phyloP scores from a whole-genome alignment of 2,113 vertebrate genomes.

The Archocentrus centrarchus region DNA sequence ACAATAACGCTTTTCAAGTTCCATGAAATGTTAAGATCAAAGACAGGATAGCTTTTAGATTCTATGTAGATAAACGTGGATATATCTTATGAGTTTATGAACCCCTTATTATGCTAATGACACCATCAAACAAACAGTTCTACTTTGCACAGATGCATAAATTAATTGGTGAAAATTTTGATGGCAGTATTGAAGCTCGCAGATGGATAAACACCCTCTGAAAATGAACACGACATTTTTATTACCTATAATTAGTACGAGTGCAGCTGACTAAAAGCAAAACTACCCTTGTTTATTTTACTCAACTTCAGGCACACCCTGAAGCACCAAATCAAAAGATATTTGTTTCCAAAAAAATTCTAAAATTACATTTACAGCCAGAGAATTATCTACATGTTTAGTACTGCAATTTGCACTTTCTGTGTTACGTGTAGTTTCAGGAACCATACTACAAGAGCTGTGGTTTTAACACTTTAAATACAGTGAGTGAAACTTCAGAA shows the following conservation, averaged over 20 bases:
- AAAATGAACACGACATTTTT: background rate
- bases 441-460: background rate
- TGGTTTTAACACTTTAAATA: background rate
- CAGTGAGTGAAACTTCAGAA: background rate
- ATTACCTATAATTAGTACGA: background rate
- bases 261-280: background rate
- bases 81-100: background rate
- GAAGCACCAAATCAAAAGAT: conserved; percentile 7
- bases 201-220: background rate
- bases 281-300: background rate
- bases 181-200: background rate
- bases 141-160: background rate
- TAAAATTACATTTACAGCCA: background rate
- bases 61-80: background rate
- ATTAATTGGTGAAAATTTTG: background rate
- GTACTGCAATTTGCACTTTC: background rate
- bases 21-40: background rate
- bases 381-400: background rate
- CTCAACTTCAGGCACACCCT: background rate
- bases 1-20: background rate
- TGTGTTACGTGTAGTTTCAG: background rate
- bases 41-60: background rate
- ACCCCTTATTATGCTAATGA: background rate
- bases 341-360: conserved; percentile 8
- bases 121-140: background rate